Evolutionary conservation across 1,140 invertebrate species (phyloP).

Genomic region (Oryctes rhinoceros): DNA sequence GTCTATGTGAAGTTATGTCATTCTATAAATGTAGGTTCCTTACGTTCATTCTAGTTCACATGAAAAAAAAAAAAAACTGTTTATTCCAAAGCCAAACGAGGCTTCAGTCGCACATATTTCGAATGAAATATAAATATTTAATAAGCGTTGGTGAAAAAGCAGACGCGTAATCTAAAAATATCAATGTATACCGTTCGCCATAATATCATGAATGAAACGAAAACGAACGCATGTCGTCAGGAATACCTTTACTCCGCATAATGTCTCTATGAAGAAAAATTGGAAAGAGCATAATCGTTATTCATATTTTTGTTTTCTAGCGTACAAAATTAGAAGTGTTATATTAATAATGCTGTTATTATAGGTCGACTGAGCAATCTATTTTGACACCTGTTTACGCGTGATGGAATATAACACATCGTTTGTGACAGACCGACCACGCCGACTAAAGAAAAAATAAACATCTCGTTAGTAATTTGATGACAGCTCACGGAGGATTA

Average conservation of each 20-base stretch:
- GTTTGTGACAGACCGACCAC: background rate
- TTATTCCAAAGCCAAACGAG: slow-evolving; percentile 10
- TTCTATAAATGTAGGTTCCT: too few relatives aligned
- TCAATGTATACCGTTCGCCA: background rate
- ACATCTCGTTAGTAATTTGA: background rate
- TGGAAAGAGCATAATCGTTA: background rate
- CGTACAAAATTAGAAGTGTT: background rate
- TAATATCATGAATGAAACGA: slow-evolving; percentile 18
- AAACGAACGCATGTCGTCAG: background rate
- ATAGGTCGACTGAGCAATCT: background rate
- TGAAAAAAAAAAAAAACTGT: background rate
- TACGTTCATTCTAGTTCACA: background rate
- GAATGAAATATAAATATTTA: slow-evolving; percentile 16
- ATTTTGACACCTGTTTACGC: background rate
- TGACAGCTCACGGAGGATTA: background rate
- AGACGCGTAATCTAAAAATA: slow-evolving; percentile 1
- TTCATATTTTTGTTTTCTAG: background rate
- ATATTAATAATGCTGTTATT: background rate
- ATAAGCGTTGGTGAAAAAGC: slow-evolving; percentile 12
- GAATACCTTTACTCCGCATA: background rate
- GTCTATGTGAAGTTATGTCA: background rate
- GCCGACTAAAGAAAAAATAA: background rate
- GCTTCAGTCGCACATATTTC: slow-evolving; percentile 6
- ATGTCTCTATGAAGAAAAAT: background rate
- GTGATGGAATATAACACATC: background rate